phyloP scores from a whole-genome alignment of 2,113 vertebrate species.

The Antigone vipio region DNA sequence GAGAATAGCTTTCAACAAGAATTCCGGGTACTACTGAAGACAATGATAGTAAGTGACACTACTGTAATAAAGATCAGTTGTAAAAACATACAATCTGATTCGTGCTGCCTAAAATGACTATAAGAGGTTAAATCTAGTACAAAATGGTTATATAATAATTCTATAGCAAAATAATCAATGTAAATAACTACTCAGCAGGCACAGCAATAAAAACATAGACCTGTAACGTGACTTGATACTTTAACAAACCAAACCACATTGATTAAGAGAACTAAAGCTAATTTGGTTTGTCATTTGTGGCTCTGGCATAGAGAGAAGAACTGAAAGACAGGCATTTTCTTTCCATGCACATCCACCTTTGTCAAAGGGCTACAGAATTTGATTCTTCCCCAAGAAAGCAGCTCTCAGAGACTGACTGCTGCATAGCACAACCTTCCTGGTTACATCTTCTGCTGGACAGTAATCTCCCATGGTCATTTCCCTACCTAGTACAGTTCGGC shows the following conservation, averaged over 20 bases:
- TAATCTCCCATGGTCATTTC: too few species aligned
- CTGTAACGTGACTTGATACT: not conserved
- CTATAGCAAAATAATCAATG: not conserved
- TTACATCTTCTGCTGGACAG: not conserved
- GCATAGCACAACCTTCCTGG: not conserved
- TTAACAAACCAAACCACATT: not conserved
- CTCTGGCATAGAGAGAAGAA: not conserved
- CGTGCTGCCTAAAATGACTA: not conserved
- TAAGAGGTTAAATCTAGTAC: not conserved
- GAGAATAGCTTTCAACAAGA: not conserved
- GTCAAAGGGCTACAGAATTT: not conserved
- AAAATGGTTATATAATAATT: not conserved
- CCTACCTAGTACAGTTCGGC: not conserved
- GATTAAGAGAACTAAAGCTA: not conserved
- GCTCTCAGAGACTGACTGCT: accelerated
- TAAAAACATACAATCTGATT: not conserved
- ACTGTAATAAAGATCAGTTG: not conserved
- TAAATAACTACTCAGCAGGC: not conserved
- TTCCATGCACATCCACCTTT: not conserved
- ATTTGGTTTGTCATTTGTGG: not conserved
- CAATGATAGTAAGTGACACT: not conserved
- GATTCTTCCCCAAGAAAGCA: not conserved
- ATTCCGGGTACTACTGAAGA: not conserved
- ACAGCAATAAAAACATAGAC: not conserved
- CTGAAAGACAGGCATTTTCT: not conserved